A percentile compares a stretch with the other conserved stretches of the same genome.
These are phyloP conservation scores for Neoarius graeffei DNA, from an alignment of 2,113 vertebrate genomes.

Conservation along the genomic window DNA sequence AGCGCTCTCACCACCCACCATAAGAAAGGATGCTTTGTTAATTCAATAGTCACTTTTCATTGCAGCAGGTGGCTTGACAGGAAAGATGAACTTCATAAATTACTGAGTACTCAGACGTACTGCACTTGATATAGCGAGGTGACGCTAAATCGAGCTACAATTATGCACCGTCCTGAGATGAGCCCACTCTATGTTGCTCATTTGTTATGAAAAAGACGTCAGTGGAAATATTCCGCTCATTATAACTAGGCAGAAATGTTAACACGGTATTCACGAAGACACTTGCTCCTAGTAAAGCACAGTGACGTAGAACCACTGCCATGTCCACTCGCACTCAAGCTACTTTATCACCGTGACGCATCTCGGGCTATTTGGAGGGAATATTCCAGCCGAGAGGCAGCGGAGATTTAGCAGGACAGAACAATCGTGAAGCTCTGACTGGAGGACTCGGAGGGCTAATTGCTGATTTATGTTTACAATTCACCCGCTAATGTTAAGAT, in stretches of 20 bases:
- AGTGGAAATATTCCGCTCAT: constrained; percentile 49
- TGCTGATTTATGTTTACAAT: constrained; percentile 73
- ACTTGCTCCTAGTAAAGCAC: constrained; percentile 56
- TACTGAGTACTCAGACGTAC: constrained; percentile 56
- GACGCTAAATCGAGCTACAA: constrained; percentile 56
- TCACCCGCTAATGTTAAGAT: constrained; percentile 65
- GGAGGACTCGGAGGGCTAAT: constrained; percentile 65
- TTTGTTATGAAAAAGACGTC: not conserved
- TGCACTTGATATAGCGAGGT: constrained; percentile 53
- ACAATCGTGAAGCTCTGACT: constrained; percentile 59
- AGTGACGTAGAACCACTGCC: constrained; percentile 58
- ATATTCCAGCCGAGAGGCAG: constrained; percentile 70
- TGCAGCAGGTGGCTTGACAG: constrained; percentile 10
- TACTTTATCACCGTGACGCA: constrained; percentile 68
- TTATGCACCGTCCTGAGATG: constrained; percentile 56
- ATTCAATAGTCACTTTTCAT: constrained; percentile 30
- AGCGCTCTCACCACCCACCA: constrained; percentile 10
- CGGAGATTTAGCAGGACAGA: constrained; percentile 53
- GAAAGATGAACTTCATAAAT: constrained; percentile 59
- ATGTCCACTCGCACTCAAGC: constrained; percentile 58
- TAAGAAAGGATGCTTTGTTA: constrained; percentile 48
- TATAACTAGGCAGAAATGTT: constrained; percentile 72
- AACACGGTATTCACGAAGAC: constrained; percentile 67
- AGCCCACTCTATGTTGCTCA: constrained; percentile 9
- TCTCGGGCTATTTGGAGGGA: constrained; percentile 70